Base-by-base conservation (phyloP, 2,888 invertebrate species). In the Drosophila cognata region DNA sequence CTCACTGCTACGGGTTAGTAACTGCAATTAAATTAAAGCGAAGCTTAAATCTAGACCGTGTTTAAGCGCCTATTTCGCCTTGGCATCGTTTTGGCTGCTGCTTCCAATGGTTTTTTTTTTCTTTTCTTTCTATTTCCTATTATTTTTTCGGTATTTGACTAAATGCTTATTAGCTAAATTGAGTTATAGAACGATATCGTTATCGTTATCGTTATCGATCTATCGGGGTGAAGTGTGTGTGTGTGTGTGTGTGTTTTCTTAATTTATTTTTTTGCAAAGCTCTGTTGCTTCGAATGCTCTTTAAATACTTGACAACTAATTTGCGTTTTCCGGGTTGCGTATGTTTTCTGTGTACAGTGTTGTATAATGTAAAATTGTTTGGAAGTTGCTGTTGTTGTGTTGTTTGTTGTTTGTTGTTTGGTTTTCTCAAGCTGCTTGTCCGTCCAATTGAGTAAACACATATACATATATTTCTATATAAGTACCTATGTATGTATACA, bases 121-220 rank as follows among this genome's bases (percentile, higher is more conserved):
- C 33, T 8, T 16, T 35, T 21, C 18, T 36, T 55, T 35, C 11
- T 35, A 46, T 46, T 25, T 46, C 25, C 46, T 46, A 46, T 46
- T 46, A 25, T 16, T 8, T 21, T 21, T 6, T 36, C 13, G 25
- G 64, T 62, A 63, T 60, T 80, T 48, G 60, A 52, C 57, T 83
- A 71, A 48, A 46, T 81, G 66, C 77, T 71, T 86, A 81, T 31
- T 6, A 66, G 60, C 79, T 82, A 82, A 71, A 74, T 88, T 78
- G 64, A 73, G 73, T 76, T 75, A 83, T 71, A 58, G 58, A 55
- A 65, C 46, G 59, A 58, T 75, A 73, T 57, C 69, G 51, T 28
- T 56, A 43, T 21, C n/a, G 46, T 46, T 38, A 56, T 38, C 55
- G 25, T 10, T 61, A 50, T 57, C 41, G 58, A 69, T 31, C 41